phyloP scores from a whole-genome alignment of 2,113 vertebrate genomes.

The Xiphophorus maculatus region DNA sequence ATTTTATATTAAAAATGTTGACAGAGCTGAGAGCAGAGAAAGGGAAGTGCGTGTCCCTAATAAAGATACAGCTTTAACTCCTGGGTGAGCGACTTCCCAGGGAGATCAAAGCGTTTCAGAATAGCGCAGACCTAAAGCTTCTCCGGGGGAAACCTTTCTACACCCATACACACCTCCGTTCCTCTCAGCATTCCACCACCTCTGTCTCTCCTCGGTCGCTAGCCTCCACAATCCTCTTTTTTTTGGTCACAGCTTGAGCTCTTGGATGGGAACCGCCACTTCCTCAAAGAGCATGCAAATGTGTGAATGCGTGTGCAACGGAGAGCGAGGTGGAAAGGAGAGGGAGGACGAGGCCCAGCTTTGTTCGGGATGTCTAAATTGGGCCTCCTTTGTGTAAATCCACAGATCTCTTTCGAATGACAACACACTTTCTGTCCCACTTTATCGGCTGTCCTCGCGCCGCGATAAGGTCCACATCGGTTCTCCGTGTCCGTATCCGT shows the following conservation, averaged over 20 bases:
- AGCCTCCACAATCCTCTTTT: constrained; percentile 49
- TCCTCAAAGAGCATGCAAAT: constrained; percentile 72
- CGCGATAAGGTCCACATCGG: constrained; percentile 36
- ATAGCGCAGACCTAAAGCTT: constrained; percentile 49
- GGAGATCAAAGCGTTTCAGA: constrained; percentile 68
- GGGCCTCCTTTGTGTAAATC: constrained; percentile 65
- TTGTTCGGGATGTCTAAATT: constrained; percentile 73
- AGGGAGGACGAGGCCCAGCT: constrained; percentile 57
- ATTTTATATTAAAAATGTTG: constrained; percentile 30
- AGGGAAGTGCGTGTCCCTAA: constrained; percentile 51
- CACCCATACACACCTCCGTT: constrained; percentile 24
- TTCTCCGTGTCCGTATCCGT: neutral
- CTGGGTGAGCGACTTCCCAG: constrained; percentile 54
- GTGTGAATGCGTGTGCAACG: constrained; percentile 49
- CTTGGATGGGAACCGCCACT: constrained; percentile 51
- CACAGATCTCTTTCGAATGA: constrained; percentile 61
- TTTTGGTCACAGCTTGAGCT: constrained; percentile 45
- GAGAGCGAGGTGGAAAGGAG: constrained; percentile 36
- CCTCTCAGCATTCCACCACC: constrained; percentile 40
- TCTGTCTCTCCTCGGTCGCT: constrained; percentile 46
- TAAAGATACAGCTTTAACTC: constrained; percentile 64
- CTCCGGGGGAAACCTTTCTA: constrained; percentile 42
- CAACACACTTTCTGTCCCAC: constrained; percentile 57
- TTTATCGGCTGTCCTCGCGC: constrained; percentile 53
- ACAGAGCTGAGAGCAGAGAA: constrained; percentile 49